Conservation (phyloP, 2,888 invertebrate species). For the Nomada fucata region DNA sequence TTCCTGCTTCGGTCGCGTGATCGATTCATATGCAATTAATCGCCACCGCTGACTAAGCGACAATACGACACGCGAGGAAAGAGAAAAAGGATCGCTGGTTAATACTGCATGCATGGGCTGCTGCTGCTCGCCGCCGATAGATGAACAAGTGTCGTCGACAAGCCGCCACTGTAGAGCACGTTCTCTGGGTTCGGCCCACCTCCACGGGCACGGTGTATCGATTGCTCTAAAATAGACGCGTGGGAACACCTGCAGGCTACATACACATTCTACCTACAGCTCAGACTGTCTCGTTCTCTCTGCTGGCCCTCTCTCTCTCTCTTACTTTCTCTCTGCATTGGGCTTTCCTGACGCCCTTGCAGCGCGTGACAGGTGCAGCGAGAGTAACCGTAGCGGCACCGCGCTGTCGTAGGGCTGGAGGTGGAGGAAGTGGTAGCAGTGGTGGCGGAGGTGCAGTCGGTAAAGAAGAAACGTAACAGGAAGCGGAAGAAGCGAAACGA, state of each 20-base stretch:
- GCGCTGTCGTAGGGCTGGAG: conserved; percentile 56
- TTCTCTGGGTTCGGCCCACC: conserved; percentile 68
- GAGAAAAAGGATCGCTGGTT: conserved; percentile 11
- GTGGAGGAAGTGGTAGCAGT: conserved; percentile 57
- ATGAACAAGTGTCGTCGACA: conserved; percentile 65
- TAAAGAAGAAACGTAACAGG: conserved; percentile 57
- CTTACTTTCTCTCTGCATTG: conserved; percentile 51
- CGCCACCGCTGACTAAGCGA: conserved; percentile 3
- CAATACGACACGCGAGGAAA: conserved; percentile 1
- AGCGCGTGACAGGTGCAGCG: conserved; percentile 74
- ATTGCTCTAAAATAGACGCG: conserved; percentile 82
- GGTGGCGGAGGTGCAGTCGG: conserved; percentile 54
- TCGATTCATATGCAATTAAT: conserved; percentile 24
- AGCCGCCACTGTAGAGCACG: conserved; percentile 60
- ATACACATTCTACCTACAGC: conserved; percentile 58
- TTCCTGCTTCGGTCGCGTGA: conserved; percentile 2
- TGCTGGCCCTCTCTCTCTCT: conserved; percentile 57
- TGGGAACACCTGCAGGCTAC: conserved; percentile 81
- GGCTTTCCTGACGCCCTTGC: conserved; percentile 65
- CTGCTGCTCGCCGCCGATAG: conserved; percentile 48
- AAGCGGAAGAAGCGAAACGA: conserved; percentile 64
- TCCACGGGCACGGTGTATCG: conserved; percentile 78
- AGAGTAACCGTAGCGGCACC: conserved; percentile 59
- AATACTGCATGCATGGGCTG: conserved; percentile 47
- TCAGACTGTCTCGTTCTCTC: conserved; percentile 43